phyloP scores from a whole-genome alignment of 2,797 vertebrate species.

The Lutjanus campechanus region DNA sequence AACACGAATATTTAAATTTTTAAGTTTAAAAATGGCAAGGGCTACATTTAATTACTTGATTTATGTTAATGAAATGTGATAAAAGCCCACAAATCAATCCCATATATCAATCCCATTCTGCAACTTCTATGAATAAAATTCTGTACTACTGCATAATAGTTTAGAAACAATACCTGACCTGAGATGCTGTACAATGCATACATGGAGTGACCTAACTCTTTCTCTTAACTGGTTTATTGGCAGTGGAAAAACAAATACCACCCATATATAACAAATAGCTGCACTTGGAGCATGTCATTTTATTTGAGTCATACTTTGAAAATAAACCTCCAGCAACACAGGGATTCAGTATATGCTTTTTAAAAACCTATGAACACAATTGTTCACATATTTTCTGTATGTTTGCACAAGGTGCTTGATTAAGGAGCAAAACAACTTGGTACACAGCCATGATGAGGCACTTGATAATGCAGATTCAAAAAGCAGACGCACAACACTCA shows the following conservation, averaged over 20 bases:
- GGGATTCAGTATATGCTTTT: conserved; percentile 63
- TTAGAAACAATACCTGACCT: background rate
- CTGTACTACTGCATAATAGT: background rate
- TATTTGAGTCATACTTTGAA: conserved; percentile 85
- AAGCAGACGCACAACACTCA: conserved; percentile 71
- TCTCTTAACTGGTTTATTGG: background rate
- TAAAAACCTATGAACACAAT: conserved; percentile 62
- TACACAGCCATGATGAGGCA: conserved; percentile 77
- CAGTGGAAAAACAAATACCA: conserved; percentile 43
- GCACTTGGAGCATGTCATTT: conserved; percentile 79
- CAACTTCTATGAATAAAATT: background rate
- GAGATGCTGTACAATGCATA: background rate
- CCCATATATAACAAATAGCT: conserved; percentile 49
- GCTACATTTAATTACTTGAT: background rate
- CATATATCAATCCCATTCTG: too few species aligned
- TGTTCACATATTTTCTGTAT: conserved; percentile 48
- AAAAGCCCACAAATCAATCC: background rate
- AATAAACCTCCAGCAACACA: conserved; percentile 79
- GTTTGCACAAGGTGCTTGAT: conserved; percentile 69
- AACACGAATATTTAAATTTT: background rate
- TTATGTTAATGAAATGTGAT: background rate
- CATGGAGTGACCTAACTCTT: conserved; percentile 6
- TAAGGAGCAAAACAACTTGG: conserved; percentile 60
- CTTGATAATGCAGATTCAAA: conserved; percentile 73
- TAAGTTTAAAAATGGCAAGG: background rate